phyloP scores from a whole-genome alignment of 2,888 invertebrate species.

The Julus scandinavius region DNA sequence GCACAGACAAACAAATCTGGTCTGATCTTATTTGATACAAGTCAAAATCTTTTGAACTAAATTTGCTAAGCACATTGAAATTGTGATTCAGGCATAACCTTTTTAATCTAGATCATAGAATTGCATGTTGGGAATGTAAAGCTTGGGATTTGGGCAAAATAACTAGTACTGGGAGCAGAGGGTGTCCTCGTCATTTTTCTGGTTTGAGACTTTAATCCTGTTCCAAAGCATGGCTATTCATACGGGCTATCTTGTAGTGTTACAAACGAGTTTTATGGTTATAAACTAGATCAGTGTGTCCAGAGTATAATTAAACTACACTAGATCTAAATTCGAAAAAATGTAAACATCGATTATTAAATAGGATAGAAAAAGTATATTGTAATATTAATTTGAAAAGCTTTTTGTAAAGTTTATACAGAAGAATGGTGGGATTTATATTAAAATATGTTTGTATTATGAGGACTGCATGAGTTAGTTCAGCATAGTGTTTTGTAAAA shows the following conservation, averaged over 20 bases:
- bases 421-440: too few species aligned
- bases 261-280: neutral
- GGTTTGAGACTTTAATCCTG: neutral
- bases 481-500: too few species aligned
- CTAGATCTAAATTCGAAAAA: neutral
- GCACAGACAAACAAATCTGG: neutral
- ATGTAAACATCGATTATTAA: too few species aligned
- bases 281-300: neutral
- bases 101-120: neutral
- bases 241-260: neutral
- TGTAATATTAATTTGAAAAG: too few species aligned
- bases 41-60: neutral
- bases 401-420: too few species aligned
- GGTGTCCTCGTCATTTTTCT: neutral
- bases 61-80: neutral
- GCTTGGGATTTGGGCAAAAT: neutral
- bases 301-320: neutral
- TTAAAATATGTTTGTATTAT: too few species aligned
- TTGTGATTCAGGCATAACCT: neutral
- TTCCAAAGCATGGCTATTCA: neutral
- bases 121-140: neutral
- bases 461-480: too few species aligned
- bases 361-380: too few species aligned
- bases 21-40: neutral
- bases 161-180: neutral